phyloP scores from a whole-genome alignment of 2,888 invertebrate species.

The Laspeyria flexula region DNA sequence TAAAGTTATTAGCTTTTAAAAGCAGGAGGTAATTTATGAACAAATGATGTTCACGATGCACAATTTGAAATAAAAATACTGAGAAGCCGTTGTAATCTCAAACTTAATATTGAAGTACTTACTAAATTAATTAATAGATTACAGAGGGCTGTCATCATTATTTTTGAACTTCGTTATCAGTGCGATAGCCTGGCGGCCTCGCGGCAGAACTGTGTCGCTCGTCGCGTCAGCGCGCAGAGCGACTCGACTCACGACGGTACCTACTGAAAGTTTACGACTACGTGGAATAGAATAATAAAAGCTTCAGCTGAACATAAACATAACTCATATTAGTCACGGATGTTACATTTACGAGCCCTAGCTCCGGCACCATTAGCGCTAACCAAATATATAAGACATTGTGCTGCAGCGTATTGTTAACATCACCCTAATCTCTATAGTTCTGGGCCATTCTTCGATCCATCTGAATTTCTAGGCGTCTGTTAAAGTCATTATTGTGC shows the following conservation, averaged over 20 bases:
- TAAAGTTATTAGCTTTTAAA: too few species aligned
- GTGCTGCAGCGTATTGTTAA: too few species aligned
- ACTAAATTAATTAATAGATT: slow-evolving; percentile 29
- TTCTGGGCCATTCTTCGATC: too few species aligned
- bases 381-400: too few species aligned
- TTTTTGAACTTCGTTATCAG: slow-evolving; percentile 64
- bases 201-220: slow-evolving; percentile 47
- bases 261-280: slow-evolving; percentile 44
- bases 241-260: neutral
- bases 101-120: slow-evolving; percentile 23
- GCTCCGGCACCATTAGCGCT: neutral
- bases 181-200: slow-evolving; percentile 9
- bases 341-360: neutral
- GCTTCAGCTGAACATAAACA: slow-evolving; percentile 7
- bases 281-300: slow-evolving; percentile 32
- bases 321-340: neutral
- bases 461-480: too few species aligned
- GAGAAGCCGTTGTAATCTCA: neutral
- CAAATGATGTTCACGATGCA: too few species aligned
- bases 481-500: slow-evolving; percentile 14
- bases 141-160: slow-evolving; percentile 50
- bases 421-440: too few species aligned
- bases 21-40: too few species aligned
- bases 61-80: neutral
- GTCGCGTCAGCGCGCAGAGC: neutral